phyloP scores from a whole-genome alignment of 2,113 vertebrate genomes.

The Campylorhamphus procurvoides region DNA sequence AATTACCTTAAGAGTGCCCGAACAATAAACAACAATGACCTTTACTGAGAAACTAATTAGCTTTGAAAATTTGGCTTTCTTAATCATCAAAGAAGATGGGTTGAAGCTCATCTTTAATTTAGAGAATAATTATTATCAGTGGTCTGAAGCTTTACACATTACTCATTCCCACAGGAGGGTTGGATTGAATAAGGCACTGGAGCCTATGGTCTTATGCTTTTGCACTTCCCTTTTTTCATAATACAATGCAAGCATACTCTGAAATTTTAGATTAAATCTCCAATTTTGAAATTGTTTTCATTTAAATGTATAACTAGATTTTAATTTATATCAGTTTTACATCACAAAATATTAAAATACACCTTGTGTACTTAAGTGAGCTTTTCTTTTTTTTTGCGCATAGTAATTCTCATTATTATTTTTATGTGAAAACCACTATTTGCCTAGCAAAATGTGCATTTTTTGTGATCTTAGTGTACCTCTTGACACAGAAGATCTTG shows the following conservation, averaged over 20 bases:
- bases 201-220: not conserved
- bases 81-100: conserved; percentile 40
- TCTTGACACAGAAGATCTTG: not conserved
- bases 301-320: not conserved
- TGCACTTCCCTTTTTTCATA: not conserved
- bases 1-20: not conserved
- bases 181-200: not conserved
- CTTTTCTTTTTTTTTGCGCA: not conserved
- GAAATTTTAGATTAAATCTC: not conserved
- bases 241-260: not conserved
- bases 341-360: not conserved
- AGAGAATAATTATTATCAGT: conserved; percentile 46
- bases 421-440: not conserved
- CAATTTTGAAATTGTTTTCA: not conserved
- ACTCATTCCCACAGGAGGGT: not conserved
- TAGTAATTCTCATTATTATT: not conserved
- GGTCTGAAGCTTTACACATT: conserved; percentile 39
- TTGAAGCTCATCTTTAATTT: conserved; percentile 51
- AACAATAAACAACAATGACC: conserved; percentile 57
- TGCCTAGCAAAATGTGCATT: not conserved
- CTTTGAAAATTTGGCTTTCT: conserved; percentile 40
- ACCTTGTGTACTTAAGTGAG: not conserved
- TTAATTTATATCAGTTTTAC: not conserved
- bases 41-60: conserved; percentile 53
- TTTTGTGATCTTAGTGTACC: not conserved